Percentiles rank a stretch among this genome's conserved stretches.
These are phyloP conservation scores for Pocillopora grandis DNA, from an alignment of 92 coral and sea anemone genomes.

Conservation along the genomic window DNA sequence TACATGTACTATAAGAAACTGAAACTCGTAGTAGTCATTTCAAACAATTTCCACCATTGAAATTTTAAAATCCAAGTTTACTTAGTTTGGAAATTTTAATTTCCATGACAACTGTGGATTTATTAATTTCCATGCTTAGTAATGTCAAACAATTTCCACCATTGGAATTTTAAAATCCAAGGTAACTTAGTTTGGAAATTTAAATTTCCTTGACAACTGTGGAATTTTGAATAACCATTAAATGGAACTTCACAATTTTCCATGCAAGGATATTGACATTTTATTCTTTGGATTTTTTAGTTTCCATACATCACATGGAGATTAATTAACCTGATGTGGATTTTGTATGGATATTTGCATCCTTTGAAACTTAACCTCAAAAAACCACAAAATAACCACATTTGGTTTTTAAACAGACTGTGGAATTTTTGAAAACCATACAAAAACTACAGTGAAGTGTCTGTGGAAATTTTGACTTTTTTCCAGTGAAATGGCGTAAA, in stretches of 20 bases:
- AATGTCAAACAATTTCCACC: too few species aligned
- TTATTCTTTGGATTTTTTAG: not conserved
- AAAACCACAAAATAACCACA: conserved; percentile 6
- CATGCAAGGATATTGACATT: too few species aligned
- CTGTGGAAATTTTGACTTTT: conserved; percentile 8
- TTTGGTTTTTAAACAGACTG: not conserved
- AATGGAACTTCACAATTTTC: too few species aligned
- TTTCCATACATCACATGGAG: not conserved
- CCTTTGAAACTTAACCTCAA: not conserved
- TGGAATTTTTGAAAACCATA: conserved; percentile 10
- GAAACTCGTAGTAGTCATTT: not conserved
- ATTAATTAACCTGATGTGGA: not conserved
- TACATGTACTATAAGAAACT: not conserved
- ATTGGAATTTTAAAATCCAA: too few species aligned
- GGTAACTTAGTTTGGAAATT: too few species aligned
- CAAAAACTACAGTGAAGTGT: not conserved
- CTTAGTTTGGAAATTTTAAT: too few species aligned
- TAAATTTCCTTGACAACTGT: too few species aligned
- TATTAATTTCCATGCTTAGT: too few species aligned
- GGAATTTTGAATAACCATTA: too few species aligned
- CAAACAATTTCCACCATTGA: too few species aligned
- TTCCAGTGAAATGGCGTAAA: not conserved
- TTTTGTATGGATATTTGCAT: conserved; percentile 3
- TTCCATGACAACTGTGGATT: too few species aligned
- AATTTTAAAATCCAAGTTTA: too few species aligned